Conservation (phyloP, 2,888 invertebrate species). For the Xestia ashworthii region DNA sequence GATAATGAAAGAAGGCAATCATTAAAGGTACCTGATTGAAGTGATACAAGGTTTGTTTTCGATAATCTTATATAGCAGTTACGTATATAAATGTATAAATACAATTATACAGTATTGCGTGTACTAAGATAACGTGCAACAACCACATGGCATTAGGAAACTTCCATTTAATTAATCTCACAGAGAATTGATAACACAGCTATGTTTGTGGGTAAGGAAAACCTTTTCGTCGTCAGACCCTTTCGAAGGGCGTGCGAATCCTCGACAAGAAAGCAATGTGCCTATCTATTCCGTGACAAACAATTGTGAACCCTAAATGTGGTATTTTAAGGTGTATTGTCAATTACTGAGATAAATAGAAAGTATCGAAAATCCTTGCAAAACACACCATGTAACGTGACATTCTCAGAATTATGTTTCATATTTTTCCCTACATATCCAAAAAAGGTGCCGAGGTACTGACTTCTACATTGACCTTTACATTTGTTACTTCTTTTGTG, state of each 20-base stretch:
- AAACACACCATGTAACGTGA: constrained; percentile 62
- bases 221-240: constrained; percentile 62
- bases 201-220: constrained; percentile 57
- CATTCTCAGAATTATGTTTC: constrained; percentile 67
- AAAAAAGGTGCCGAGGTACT: constrained; percentile 54
- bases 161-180: constrained; percentile 51
- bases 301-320: constrained; percentile 31
- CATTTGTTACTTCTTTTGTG: constrained; percentile 68
- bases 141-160: constrained; percentile 13
- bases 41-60: background rate
- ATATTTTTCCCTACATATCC: constrained; percentile 64
- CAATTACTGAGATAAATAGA: background rate
- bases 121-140: constrained; percentile 1
- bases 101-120: background rate
- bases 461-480: constrained; percentile 64
- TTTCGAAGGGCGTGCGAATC: constrained; percentile 60
- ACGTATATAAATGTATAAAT: background rate
- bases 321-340: constrained; percentile 39
- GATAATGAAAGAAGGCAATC: background rate
- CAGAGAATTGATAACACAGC: constrained; percentile 43
- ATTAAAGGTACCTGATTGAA: background rate
- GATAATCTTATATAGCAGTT: background rate
- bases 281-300: constrained; percentile 34
- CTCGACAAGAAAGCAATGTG: constrained; percentile 36
- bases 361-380: constrained; percentile 60